Evolutionary conservation across 1,140 invertebrate species (phyloP).

Genomic region (Cydia pomonella): DNA sequence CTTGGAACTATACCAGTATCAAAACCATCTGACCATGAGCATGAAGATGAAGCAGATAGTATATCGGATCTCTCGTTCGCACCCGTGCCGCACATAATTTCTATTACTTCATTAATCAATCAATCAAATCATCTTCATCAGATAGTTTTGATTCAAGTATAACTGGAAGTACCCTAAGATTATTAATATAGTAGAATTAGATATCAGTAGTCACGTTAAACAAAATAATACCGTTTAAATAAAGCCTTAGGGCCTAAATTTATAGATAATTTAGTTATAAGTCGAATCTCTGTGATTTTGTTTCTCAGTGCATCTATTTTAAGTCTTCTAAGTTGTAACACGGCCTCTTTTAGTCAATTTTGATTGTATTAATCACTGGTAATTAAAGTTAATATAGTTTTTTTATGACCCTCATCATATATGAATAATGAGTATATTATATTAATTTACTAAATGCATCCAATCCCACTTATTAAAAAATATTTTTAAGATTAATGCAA

Average conservation of each 20-base stretch:
- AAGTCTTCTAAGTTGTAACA: not conserved
- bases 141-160: not conserved
- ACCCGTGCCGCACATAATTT: no score
- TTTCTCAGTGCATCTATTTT: slow-evolving; percentile 22
- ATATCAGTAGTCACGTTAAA: not conserved
- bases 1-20: no score
- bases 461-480: not conserved
- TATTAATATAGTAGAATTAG: not conserved
- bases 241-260: slow-evolving; percentile 23
- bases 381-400: not conserved
- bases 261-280: slow-evolving; percentile 1
- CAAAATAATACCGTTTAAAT: not conserved
- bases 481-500: slow-evolving; percentile 20
- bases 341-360: slow-evolving; percentile 16
- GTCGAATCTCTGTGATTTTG: slow-evolving; percentile 29
- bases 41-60: no score
- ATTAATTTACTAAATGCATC: slow-evolving; percentile 11
- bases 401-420: not conserved
- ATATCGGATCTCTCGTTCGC: no score
- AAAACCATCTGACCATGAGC: no score
- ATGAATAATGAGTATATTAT: no score
- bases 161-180: not conserved
- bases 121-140: no score
- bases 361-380: not conserved
- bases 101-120: no score